Percentiles rank a stretch among this genome's conserved stretches.
Conservation (phyloP, 2,113 vertebrate genomes). For the Podiceps cristatus region DNA sequence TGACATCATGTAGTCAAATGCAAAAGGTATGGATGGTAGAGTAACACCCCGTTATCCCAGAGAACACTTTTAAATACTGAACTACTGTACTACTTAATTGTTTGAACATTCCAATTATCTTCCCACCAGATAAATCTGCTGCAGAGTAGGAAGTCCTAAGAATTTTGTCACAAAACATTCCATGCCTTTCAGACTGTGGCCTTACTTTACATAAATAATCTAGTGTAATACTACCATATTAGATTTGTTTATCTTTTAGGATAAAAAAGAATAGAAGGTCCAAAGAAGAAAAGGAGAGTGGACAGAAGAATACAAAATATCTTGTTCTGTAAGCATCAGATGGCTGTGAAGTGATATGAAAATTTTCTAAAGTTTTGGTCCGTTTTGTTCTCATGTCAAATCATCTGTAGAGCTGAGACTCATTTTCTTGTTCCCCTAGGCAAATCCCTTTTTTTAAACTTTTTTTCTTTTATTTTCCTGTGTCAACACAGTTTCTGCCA, state of each 20-base stretch:
- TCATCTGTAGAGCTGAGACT: not conserved
- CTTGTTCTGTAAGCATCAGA: not conserved
- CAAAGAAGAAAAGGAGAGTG: not conserved
- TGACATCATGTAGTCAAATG: not conserved
- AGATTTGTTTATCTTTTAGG: not conserved
- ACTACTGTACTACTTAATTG: not conserved
- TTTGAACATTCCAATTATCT: not conserved
- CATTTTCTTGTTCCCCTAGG: not conserved
- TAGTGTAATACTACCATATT: accelerated
- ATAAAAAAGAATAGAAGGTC: not conserved
- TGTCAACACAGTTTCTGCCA: not conserved
- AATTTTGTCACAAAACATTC: not conserved
- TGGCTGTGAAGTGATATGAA: not conserved
- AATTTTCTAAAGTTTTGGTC: not conserved
- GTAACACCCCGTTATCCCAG: not conserved
- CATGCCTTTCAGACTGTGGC: not conserved
- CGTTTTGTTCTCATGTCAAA: not conserved
- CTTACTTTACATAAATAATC: not conserved
- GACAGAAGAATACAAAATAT: not conserved
- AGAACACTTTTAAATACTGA: not conserved
- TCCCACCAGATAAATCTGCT: not conserved
- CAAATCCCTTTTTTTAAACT: not conserved
- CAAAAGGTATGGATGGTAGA: not conserved
- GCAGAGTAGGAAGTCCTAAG: not conserved
- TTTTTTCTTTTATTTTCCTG: not conserved